Evolutionary conservation across 2,888 invertebrate genomes (phyloP).

Genomic region (Nomada hirtipes): DNA sequence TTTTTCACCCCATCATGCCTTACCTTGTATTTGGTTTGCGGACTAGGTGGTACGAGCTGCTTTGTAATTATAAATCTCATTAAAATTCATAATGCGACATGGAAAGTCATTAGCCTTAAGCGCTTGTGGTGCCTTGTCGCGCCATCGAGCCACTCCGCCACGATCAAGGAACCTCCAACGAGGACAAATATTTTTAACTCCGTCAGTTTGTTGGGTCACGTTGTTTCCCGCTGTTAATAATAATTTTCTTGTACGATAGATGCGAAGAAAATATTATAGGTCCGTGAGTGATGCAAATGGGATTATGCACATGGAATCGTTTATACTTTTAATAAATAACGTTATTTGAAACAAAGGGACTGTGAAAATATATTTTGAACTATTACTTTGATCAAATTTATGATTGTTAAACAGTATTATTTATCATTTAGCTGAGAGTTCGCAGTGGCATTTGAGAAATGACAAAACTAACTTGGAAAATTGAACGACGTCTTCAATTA

Average conservation of each 20-base stretch:
- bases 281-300: not conserved
- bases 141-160: slow-evolving; percentile 29
- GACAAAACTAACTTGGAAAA: too few relatives aligned
- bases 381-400: too few relatives aligned
- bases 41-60: slow-evolving; percentile 57
- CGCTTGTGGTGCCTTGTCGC: slow-evolving; percentile 27
- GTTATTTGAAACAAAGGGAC: not conserved
- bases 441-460: too few relatives aligned
- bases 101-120: slow-evolving; percentile 79
- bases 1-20: not conserved
- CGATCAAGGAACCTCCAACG: slow-evolving; percentile 23
- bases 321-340: not conserved
- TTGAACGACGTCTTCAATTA: too few relatives aligned
- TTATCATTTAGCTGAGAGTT: too few relatives aligned
- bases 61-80: slow-evolving; percentile 82
- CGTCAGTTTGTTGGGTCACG: not conserved
- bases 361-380: too few relatives aligned
- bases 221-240: slow-evolving; percentile 1
- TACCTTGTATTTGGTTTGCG: slow-evolving; percentile 35
- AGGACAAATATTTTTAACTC: slow-evolving; percentile 38
- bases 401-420: too few relatives aligned
- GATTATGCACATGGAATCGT: not conserved
- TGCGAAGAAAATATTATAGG: not conserved
- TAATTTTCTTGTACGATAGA: not conserved
- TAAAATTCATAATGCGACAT: slow-evolving; percentile 78